A percentile compares a stretch with the other conserved stretches of the same genome.
phyloP scores from a whole-genome alignment of 2,888 invertebrate species.

The Drosophila buzzatii region DNA sequence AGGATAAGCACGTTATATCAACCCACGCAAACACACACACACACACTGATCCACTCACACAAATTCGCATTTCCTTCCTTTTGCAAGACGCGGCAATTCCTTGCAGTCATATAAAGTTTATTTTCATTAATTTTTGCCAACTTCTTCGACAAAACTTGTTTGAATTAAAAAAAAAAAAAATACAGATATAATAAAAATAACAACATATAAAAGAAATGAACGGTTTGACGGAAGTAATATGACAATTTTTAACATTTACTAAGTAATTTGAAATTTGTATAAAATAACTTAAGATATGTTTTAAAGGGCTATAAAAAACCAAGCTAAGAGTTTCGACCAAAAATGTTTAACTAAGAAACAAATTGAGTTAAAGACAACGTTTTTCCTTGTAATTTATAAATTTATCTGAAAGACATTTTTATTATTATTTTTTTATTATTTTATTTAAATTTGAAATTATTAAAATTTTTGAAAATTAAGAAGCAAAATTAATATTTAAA shows the following conservation, averaged over 20 bases:
- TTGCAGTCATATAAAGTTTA: conserved; percentile 12
- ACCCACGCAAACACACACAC: conserved; percentile 14
- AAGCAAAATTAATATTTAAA: no score
- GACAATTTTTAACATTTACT: conserved; percentile 4
- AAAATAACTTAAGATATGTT: background rate
- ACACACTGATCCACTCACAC: background rate
- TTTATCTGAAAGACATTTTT: no score
- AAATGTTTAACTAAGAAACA: no score
- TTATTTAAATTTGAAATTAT: no score
- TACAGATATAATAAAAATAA: background rate
- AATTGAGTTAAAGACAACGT: no score
- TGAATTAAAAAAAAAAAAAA: background rate
- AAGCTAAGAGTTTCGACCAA: background rate
- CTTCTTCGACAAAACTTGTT: conserved; percentile 11
- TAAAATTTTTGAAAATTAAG: no score
- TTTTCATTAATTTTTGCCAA: conserved; percentile 17
- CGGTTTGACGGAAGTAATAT: background rate
- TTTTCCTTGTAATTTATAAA: no score
- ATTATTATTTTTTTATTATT: no score
- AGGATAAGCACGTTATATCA: conserved; percentile 46
- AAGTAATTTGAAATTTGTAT: background rate
- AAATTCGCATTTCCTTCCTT: background rate
- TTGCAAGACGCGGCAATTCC: background rate
- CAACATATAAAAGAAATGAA: background rate
- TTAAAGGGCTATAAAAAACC: background rate